A percentile compares a stretch with the other conserved stretches of the same genome.
phyloP scores from a whole-genome alignment of 2,113 vertebrate genomes.

The Scomber scombrus region DNA sequence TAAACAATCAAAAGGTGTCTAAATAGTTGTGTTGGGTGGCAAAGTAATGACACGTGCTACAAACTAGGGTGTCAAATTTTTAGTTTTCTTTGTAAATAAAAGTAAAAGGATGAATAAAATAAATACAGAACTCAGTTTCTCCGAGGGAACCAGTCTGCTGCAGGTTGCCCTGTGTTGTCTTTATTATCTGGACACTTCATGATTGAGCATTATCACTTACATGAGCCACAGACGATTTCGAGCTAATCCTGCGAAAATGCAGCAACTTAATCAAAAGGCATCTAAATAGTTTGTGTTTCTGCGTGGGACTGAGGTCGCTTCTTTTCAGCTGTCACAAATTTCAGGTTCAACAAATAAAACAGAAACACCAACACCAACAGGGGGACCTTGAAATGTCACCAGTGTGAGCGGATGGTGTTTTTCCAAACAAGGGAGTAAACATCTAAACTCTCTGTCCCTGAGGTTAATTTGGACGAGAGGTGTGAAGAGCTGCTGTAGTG shows the following conservation, averaged over 20 bases:
- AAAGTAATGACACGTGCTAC: too few relatives aligned
- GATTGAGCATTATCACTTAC: neutral
- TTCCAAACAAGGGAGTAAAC: neutral
- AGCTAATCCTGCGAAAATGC: too few relatives aligned
- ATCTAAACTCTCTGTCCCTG: conserved; percentile 6
- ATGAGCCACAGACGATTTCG: too few relatives aligned
- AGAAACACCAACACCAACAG: neutral
- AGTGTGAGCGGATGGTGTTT: conserved; percentile 20
- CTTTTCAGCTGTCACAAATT: neutral
- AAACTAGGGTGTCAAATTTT: too few relatives aligned
- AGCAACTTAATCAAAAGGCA: neutral
- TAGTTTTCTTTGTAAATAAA: too few relatives aligned
- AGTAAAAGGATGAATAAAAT: too few relatives aligned
- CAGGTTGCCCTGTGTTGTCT: neutral
- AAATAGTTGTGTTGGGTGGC: neutral
- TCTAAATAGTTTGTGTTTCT: neutral
- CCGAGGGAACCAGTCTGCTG: too few relatives aligned
- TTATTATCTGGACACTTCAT: neutral
- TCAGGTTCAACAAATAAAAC: conserved; percentile 13
- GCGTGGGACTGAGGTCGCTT: neutral
- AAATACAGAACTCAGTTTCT: too few relatives aligned
- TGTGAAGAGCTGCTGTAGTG: conserved; percentile 8
- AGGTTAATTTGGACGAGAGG: neutral
- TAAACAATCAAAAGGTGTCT: neutral
- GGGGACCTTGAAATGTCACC: conserved; percentile 36